These are phyloP conservation scores for Heliangelus exortis DNA, from an alignment of 2,797 vertebrate species.

Conservation along the genomic window DNA sequence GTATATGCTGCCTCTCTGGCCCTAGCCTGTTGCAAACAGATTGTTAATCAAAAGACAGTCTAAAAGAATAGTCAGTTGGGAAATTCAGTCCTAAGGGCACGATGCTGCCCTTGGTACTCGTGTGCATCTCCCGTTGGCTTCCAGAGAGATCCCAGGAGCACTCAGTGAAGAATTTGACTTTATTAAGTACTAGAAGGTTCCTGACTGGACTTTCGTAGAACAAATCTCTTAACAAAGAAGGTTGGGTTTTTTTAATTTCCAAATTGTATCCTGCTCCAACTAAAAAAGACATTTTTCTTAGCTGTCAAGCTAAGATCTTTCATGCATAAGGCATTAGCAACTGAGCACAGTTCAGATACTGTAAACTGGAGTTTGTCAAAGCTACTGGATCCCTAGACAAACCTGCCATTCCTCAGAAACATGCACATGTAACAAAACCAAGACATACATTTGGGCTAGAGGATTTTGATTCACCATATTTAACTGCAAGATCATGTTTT, in stretches of 20 bases:
- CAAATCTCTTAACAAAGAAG: not conserved
- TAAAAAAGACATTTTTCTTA: conserved; percentile 45
- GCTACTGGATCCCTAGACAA: conserved; percentile 15
- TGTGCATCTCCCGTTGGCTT: conserved; percentile 30
- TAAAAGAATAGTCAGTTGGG: conserved; percentile 63
- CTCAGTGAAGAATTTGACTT: conserved; percentile 21
- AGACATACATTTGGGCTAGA: not conserved
- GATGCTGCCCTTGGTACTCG: conserved; percentile 43
- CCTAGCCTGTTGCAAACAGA: conserved; percentile 63
- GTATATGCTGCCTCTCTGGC: conserved; percentile 19
- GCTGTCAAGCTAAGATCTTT: conserved; percentile 22
- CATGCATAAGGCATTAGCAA: not conserved
- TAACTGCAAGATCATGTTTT: not conserved
- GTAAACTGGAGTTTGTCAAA: conserved; percentile 44
- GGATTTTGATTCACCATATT: not conserved
- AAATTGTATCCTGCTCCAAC: not conserved
- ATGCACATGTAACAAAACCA: not conserved
- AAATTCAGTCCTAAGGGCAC: conserved; percentile 66
- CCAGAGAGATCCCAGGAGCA: not conserved
- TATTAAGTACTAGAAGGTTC: conserved; percentile 38
- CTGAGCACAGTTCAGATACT: conserved; percentile 25
- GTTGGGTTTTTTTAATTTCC: too few relatives aligned
- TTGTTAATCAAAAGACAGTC: conserved; percentile 73
- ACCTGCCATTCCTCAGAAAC: not conserved
- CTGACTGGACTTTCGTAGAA: not conserved